phyloP scores from a whole-genome alignment of 2,888 invertebrate species.

The Nineta flava region DNA sequence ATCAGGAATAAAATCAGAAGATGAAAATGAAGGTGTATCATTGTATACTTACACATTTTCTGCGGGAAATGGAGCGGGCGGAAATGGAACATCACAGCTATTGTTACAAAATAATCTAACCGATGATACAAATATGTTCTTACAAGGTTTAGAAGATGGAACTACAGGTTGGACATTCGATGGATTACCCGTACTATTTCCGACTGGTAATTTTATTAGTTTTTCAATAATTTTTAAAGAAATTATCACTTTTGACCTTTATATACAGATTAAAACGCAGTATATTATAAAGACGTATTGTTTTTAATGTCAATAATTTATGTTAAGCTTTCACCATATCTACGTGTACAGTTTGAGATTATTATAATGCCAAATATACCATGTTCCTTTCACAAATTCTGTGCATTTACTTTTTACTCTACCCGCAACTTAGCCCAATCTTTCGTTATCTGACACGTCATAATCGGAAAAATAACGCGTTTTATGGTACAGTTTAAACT shows the following conservation, averaged over 20 bases:
- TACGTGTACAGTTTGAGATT: conserved; percentile 4
- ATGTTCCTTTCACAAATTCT: too few relatives aligned
- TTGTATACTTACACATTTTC: conserved; percentile 3
- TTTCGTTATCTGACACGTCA: too few relatives aligned
- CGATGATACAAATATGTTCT: conserved; percentile 6
- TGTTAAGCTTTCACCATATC: neutral
- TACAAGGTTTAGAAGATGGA: conserved; percentile 18
- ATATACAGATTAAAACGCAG: too few relatives aligned
- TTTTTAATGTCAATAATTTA: too few relatives aligned
- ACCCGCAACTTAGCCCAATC: too few relatives aligned
- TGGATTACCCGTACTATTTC: conserved; percentile 20
- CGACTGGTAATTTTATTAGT: conserved; percentile 15
- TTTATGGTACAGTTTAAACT: too few relatives aligned
- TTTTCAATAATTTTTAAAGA: neutral
- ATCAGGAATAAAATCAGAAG: neutral
- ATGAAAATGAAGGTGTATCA: neutral
- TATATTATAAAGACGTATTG: too few relatives aligned
- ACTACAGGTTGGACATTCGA: conserved; percentile 21
- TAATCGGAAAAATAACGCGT: too few relatives aligned
- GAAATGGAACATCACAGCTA: neutral
- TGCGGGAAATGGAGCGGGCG: neutral
- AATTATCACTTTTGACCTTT: too few relatives aligned
- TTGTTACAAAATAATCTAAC: conserved; percentile 3
- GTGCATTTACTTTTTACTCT: too few relatives aligned
- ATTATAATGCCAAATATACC: too few relatives aligned